Percentiles rank a stretch among this genome's conserved stretches.
Evolutionary conservation across 2,797 vertebrate species (phyloP).

Genomic region (Catostomus latipinnis): DNA sequence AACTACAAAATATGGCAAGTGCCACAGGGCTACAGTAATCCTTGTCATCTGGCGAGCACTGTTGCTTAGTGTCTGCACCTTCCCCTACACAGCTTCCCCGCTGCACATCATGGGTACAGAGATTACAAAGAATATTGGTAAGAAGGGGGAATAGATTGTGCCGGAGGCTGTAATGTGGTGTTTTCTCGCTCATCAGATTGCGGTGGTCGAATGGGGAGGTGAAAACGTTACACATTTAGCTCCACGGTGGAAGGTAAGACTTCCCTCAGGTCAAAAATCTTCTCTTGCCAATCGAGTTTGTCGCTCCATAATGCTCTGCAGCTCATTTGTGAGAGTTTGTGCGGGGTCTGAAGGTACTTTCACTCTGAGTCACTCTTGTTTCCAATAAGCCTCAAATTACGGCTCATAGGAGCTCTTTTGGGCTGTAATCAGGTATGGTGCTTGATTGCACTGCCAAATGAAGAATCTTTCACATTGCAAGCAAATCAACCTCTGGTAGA

Average conservation of each 20-base stretch:
- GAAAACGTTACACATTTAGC: conserved; percentile 59
- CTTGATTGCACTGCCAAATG: conserved; percentile 41
- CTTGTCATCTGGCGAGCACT: conserved; percentile 28
- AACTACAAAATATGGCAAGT: conserved; percentile 5
- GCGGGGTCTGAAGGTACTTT: conserved; percentile 21
- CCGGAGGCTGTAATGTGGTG: conserved; percentile 56
- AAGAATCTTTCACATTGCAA: conserved; percentile 33
- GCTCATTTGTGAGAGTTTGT: conserved; percentile 17
- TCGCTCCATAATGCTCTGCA: conserved; percentile 43
- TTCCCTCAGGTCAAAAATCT: conserved; percentile 59
- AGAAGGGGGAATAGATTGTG: conserved; percentile 43
- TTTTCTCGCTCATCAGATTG: conserved; percentile 57
- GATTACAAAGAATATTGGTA: conserved; percentile 57
- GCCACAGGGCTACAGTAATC: conserved; percentile 7
- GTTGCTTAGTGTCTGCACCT: conserved; percentile 35
- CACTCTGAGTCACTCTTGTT: conserved; percentile 24
- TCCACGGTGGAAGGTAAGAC: conserved; percentile 53
- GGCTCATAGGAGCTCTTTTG: conserved; percentile 26
- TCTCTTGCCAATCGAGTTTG: conserved; percentile 60
- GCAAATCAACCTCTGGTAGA: conserved; percentile 45
- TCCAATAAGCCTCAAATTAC: conserved; percentile 41
- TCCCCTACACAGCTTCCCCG: conserved; percentile 47
- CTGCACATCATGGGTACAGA: conserved; percentile 55
- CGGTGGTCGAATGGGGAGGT: conserved; percentile 51
- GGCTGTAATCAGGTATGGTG: conserved; percentile 44